These are phyloP conservation scores for Napeogenes inachia DNA, from an alignment of 2,888 invertebrate genomes.

Conservation along the genomic window DNA sequence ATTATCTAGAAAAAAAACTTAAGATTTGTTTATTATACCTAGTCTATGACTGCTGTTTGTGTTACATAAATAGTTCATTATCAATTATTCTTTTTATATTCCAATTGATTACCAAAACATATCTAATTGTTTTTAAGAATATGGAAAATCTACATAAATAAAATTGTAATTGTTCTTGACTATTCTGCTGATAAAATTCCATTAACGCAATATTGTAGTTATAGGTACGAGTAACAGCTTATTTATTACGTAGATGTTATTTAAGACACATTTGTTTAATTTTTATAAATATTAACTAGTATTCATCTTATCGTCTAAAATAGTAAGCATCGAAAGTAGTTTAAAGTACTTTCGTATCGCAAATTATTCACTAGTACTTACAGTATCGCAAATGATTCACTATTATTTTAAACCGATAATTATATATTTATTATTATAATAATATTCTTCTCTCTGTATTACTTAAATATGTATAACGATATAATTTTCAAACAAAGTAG, in stretches of 20 bases:
- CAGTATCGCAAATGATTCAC: no score
- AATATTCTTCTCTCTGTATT: no score
- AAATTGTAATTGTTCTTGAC: conserved; percentile 1
- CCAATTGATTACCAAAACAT: conserved; percentile 5
- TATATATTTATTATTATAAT: no score
- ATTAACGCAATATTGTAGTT: conserved; percentile 6
- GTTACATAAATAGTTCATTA: conserved; percentile 13
- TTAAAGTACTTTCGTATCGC: background rate
- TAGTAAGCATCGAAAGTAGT: background rate
- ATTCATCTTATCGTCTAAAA: background rate
- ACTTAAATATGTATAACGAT: no score
- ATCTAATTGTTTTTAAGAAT: conserved; percentile 6
- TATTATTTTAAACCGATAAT: no score
- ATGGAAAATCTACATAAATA: background rate
- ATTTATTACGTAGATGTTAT: background rate
- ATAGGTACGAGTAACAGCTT: conserved; percentile 5
- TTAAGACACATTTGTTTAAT: background rate
- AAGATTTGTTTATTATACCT: conserved; percentile 64
- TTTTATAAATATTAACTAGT: no score
- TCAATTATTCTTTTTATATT: no score
- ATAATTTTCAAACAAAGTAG: no score
- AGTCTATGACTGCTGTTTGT: conserved; percentile 24
- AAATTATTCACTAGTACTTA: no score
- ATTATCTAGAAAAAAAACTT: conserved; percentile 44
- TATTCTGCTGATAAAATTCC: conserved; percentile 5